Base-by-base conservation (phyloP, 35 echinoderm and acorn worm species). In the Heliocidaris tuberculata region DNA sequence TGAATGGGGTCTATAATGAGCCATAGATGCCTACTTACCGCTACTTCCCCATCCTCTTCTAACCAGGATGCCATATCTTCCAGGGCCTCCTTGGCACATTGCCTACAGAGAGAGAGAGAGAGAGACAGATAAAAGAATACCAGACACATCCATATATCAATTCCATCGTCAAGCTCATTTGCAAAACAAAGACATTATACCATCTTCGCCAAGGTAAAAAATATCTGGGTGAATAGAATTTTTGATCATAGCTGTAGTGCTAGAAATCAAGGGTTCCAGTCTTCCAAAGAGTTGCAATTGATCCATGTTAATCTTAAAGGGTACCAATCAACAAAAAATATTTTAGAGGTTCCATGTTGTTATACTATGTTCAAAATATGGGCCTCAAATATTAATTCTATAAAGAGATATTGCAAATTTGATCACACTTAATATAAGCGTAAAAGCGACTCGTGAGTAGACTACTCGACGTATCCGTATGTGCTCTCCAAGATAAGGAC, bases 41-140 rank as follows among this genome's bases (percentile, higher is more conserved):
- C 98, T 87, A 97, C 95, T 95, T 99, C 98, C 31, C 98, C 98
- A 13, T 99, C 98, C 42, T 70, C 90, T 31, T 96, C 98, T n/a
- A 99, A 86, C 98, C 98, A 99, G 48, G 90, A 90, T 15, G 93
- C 87, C 95, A 99, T 96, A 88, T 99, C 98, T 9, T 96, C 94
- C 90, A 99, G 93, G 29, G 98, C 98, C 29, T 92, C 94, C 91
- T 95, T 88, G 31, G 98, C 98, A 96, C 96, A 97, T 96, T 97
- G 93, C 86, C 98, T 99, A 85, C 9, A 96, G 86, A 48, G 19
- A 93, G 29, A 8, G 35, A 89, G 30, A 85, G 30, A 48, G 92
- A 92, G 16, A 94, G 49, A 31, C 15, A 94, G 49, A 94, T 42
- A 0, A 42, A 42, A 42, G 88, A 0, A n/a, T 48, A 85, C 19